Base-by-base conservation (phyloP, 2,113 vertebrate species). In the Picathartes gymnocephalus region DNA sequence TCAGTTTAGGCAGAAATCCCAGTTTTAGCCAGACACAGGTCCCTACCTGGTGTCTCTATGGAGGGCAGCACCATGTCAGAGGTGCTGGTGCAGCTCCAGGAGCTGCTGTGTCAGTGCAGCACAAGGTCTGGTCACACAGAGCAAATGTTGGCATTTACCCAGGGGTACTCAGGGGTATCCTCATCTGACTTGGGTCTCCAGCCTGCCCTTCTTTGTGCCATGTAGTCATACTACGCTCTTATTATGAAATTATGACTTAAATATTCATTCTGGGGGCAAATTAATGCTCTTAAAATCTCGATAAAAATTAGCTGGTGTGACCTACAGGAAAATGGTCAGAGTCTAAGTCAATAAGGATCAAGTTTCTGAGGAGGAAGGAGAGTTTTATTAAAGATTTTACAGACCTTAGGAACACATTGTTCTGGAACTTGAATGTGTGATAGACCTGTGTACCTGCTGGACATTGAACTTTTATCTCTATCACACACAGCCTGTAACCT, bases 301-400 rank as follows among this genome's bases (percentile, higher is more conserved):
- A 4, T 25, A 15, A 64, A 66, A 86, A 56, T 45, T 31, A 69
- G 35, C 35, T 76, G 44, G 7, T n/a, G 21, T 69, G 50, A 83
- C 21, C 27, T 69, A 11, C 21, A 82, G 68, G 58, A 91, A 77
- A 24, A 40, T 76, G 80, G 47, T 83, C 62, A 69, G 71, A 82
- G 39, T 76, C 10, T 51, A 82, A 74, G 61, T 40, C 60, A 78
- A 40, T 37, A 92, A 64, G 44, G 80, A 85, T 66, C 27, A 64
- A 39, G 47, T 72, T 94, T 83, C 77, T 77, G 58, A 96, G 73
- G 37, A 87, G 84, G 87, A 96, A 92, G 72, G 39, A 80, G 44
- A 77, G 39, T 83, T 92, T 84, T 92, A 80, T 77, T 60, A 72
- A 91, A 86, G 58, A 60, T 73, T 86, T 93, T 89, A 91, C 64